phyloP scores from a whole-genome alignment of 2,113 vertebrate genomes.

The Oryzias javanicus region DNA sequence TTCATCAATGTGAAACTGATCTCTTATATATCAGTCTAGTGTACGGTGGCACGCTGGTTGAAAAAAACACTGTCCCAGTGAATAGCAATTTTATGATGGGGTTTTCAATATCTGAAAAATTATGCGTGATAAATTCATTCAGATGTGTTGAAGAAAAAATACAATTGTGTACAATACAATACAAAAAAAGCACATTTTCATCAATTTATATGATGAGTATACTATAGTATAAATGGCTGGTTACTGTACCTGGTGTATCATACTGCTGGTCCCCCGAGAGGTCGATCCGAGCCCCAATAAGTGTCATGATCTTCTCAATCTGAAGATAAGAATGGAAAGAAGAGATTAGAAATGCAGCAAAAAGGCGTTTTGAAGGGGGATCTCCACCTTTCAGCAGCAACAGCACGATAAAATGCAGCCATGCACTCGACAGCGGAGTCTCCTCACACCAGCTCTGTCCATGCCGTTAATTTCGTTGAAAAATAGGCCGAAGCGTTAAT shows the following conservation, averaged over 20 bases:
- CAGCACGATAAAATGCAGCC: constrained; percentile 21
- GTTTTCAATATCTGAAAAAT: no score
- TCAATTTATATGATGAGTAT: no score
- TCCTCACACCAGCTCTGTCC: not conserved
- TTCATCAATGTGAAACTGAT: no score
- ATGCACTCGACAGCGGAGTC: constrained; percentile 6
- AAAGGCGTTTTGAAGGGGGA: not conserved
- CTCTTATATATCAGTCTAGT: no score
- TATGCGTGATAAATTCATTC: no score
- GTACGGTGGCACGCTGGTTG: no score
- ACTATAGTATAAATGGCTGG: no score
- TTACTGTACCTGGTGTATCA: constrained; percentile 84
- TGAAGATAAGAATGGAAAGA: constrained; percentile 65
- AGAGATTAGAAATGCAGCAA: constrained; percentile 25
- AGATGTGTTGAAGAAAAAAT: no score
- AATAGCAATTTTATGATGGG: no score
- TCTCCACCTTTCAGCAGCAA: constrained; percentile 42
- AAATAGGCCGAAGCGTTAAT: not conserved
- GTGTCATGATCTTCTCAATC: constrained; percentile 99
- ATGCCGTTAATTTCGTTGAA: not conserved
- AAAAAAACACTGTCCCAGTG: no score
- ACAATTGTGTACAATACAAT: no score
- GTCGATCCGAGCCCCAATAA: constrained; percentile 96
- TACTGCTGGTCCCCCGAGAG: constrained; percentile 93
- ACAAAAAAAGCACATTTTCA: not conserved